A percentile compares a stretch with the other conserved stretches of the same genome.
Evolutionary conservation across 2,888 invertebrate species (phyloP).

Genomic region (Ochropacha duplaris): DNA sequence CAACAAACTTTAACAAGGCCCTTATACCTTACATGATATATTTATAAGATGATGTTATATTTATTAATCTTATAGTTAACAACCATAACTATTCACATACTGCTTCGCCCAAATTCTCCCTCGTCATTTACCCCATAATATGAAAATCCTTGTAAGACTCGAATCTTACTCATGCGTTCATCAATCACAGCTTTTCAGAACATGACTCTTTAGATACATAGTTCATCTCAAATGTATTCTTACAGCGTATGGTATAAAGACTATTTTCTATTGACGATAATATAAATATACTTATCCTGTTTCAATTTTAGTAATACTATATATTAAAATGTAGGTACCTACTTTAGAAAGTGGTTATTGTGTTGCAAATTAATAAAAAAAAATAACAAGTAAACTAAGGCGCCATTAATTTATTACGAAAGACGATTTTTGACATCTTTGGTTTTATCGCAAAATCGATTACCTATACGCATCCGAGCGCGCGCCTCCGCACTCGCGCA

Average conservation of each 20-base stretch:
- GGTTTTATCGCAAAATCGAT: too few relatives aligned
- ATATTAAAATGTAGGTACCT: too few relatives aligned
- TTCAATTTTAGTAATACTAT: not conserved
- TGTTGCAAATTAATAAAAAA: too few relatives aligned
- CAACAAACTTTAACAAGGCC: too few relatives aligned
- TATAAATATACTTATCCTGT: not conserved
- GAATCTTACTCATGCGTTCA: constrained; percentile 5
- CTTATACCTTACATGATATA: too few relatives aligned
- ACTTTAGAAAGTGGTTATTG: not conserved
- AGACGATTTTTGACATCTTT: too few relatives aligned
- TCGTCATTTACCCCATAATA: not conserved
- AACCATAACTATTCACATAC: not conserved
- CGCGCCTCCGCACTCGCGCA: too few relatives aligned
- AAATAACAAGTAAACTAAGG: too few relatives aligned
- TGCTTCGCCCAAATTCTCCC: not conserved
- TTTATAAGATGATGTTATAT: too few relatives aligned
- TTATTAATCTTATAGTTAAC: not conserved
- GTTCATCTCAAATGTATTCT: not conserved
- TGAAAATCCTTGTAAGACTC: constrained; percentile 4
- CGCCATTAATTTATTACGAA: too few relatives aligned
- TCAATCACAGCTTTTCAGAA: constrained; percentile 8
- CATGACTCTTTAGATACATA: not conserved
- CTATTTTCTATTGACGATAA: not conserved
- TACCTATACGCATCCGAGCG: too few relatives aligned
- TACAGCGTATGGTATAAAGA: not conserved